Conservation (phyloP, 2,113 vertebrate genomes). For the Sceloporus tristichus region DNA sequence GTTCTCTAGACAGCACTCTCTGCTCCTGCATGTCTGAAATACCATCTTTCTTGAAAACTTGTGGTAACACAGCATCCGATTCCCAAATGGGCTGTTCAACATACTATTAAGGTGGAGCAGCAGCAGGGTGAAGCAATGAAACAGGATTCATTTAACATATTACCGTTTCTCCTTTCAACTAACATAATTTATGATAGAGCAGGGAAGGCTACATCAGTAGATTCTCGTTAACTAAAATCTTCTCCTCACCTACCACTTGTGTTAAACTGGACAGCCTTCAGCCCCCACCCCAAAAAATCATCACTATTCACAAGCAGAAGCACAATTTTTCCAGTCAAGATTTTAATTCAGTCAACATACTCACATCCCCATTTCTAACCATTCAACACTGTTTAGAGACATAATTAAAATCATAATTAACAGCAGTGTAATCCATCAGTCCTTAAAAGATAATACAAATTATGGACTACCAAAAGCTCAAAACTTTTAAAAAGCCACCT, state of each 20-base stretch:
- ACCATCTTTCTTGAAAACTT: neutral
- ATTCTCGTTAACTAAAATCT: neutral
- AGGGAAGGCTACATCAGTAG: neutral
- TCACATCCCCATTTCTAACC: neutral
- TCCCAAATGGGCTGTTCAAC: neutral
- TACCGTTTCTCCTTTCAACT: neutral
- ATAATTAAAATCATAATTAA: neutral
- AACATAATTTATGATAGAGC: neutral
- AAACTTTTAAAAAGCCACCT: neutral
- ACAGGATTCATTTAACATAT: neutral
- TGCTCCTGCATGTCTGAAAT: neutral
- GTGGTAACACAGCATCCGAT: neutral
- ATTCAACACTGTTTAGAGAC: neutral
- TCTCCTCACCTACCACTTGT: neutral
- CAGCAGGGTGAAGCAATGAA: neutral
- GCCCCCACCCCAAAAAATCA: neutral
- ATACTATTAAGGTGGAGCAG: neutral
- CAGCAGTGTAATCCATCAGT: neutral
- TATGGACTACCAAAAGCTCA: neutral
- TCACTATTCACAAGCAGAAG: neutral
- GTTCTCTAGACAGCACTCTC: neutral
- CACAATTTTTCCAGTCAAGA: neutral
- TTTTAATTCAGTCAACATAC: neutral
- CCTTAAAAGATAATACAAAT: neutral
- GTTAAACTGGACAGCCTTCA: neutral